These are phyloP conservation scores for Urocitellus parryii DNA, from an alignment of 2,113 vertebrate genomes.

Conservation along the genomic window DNA sequence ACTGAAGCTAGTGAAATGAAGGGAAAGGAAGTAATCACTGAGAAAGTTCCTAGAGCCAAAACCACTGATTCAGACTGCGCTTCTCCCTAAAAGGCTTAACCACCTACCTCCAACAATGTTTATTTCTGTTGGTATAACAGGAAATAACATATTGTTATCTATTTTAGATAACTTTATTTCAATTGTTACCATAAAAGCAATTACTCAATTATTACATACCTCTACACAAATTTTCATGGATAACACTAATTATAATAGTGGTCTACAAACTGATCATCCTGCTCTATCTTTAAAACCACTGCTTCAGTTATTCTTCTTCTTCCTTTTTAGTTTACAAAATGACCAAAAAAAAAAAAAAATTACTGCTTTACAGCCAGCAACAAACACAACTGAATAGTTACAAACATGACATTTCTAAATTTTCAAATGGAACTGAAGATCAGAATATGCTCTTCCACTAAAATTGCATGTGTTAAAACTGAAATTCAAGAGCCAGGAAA, in stretches of 20 bases:
- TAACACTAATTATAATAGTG: neutral
- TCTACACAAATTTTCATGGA: neutral
- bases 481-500: too few species aligned
- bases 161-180: conserved; percentile 35
- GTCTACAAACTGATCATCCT: neutral
- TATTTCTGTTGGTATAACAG: conserved; percentile 12
- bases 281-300: conserved; percentile 43
- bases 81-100: neutral
- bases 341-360: too few species aligned
- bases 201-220: neutral
- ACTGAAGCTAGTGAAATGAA: neutral
- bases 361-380: too few species aligned
- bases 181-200: neutral
- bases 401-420: too few species aligned
- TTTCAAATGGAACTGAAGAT: too few species aligned
- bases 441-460: too few species aligned
- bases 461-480: too few species aligned
- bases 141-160: neutral
- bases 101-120: neutral
- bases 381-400: too few species aligned
- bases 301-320: neutral
- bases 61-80: neutral
- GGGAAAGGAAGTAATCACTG: neutral
- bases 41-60: conserved; percentile 39
- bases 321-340: too few species aligned